Base-by-base conservation (phyloP, 2,113 vertebrate genomes). In the Sardina pilchardus region DNA sequence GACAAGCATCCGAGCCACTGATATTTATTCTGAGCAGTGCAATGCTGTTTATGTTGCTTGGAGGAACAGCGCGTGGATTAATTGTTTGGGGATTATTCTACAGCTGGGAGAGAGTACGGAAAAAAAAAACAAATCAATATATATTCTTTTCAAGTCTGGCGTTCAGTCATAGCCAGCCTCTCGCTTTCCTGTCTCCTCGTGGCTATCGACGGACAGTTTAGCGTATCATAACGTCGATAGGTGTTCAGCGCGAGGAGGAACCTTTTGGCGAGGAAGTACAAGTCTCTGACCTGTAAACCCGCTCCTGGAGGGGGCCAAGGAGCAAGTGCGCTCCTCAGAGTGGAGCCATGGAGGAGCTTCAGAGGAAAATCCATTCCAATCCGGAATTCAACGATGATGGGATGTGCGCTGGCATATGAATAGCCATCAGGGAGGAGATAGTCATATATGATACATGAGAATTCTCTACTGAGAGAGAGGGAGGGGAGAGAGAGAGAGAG, bases 11-110 rank as follows among this genome's bases (percentile, higher is more conserved):
- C 71, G 36, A 34, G 71, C 71, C 71, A 34, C 71, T 39, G 3
- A 78, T 34, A 78, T 78, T 78, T 78, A 39, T 78, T 78, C 71
- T 78, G 71, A 78, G 34, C 14, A 78, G 30, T 6, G 53, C 71
- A 17, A 17, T 0, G 71, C 71, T 78, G 71, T 78, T 36, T 78
- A 36, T 34, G 4, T 17, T 78, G 34, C 71, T 78, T 36, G 30
- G 10, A 78, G 30, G 34, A 78, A 71, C n/a, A 9, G 8, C 26
- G 14, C 17, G 71, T 78, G 71, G 39, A 78, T 78, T 16, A 78
- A 36, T 78, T 78, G 30, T 36, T 17, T 10, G 3, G 71, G 34
- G 26, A 36, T 78, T 36, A 36, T 78, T 39, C 45, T 63, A 63
- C 42, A 86, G 26, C 71, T 17, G 30, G 14, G 34, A 78, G 71